Evolutionary conservation across 1,140 invertebrate species (phyloP).

Genomic region (Papilio dardanus): DNA sequence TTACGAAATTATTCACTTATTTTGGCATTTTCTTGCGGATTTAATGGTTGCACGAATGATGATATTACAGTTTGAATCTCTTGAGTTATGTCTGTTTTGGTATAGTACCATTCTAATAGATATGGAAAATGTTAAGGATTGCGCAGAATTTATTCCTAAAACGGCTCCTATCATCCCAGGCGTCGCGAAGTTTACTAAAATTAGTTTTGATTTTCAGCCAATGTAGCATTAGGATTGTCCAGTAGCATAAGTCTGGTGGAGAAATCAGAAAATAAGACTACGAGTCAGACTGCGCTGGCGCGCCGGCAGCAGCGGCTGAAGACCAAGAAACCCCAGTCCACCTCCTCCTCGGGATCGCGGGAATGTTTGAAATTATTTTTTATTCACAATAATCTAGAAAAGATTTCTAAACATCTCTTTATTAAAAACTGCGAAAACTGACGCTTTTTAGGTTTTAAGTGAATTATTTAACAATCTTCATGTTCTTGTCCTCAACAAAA

Average conservation of each 20-base stretch:
- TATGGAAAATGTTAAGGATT: no score
- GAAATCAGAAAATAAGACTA: conserved; percentile 1
- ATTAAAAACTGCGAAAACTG: no score
- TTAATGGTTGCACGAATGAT: neutral
- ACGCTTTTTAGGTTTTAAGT: no score
- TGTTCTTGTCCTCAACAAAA: no score
- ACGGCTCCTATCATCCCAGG: neutral
- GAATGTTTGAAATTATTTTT: no score
- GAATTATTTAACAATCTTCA: no score
- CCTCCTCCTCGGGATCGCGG: conserved; percentile 2
- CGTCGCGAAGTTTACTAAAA: neutral
- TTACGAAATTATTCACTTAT: no score
- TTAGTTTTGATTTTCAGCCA: conserved; percentile 38
- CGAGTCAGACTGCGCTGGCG: neutral
- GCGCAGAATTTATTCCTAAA: no score
- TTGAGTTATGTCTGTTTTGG: no score
- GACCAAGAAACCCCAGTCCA: conserved; percentile 42
- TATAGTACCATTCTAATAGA: no score
- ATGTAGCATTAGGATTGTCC: conserved; percentile 32
- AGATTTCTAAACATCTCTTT: no score
- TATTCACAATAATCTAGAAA: no score
- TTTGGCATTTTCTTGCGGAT: neutral
- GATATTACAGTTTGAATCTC: neutral
- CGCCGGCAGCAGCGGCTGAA: neutral
- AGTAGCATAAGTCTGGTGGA: conserved; percentile 36